A percentile compares a stretch with the other conserved stretches of the same genome.
These are phyloP conservation scores for Forbesichthys papilliferus DNA, from an alignment of 2,113 vertebrate genomes.

Conservation along the genomic window DNA sequence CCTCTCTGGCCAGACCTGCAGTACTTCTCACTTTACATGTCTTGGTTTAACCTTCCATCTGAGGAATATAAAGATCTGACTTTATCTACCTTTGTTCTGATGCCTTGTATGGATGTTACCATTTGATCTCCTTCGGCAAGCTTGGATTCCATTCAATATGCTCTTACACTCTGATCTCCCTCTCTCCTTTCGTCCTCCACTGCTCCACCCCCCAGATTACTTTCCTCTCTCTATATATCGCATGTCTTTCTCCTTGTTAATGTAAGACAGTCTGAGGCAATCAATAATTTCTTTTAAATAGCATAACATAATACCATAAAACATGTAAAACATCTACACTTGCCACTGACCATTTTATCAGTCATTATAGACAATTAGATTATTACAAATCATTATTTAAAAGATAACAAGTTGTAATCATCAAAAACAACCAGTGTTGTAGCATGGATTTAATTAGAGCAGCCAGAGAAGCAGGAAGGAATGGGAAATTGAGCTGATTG, in stretches of 20 bases:
- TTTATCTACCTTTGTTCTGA: constrained; percentile 43
- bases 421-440: constrained; percentile 44
- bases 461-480: constrained; percentile 36
- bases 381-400: no score
- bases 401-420: no score
- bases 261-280: no score
- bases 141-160: constrained; percentile 55
- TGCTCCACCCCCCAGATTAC: constrained; percentile 6
- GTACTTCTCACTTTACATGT: not conserved
- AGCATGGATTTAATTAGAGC: constrained; percentile 73
- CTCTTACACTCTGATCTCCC: constrained; percentile 49
- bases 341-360: no score
- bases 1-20: no score
- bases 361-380: no score
- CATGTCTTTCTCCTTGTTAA: not conserved
- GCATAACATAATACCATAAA: no score
- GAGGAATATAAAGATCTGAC: constrained; percentile 31
- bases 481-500: constrained; percentile 42
- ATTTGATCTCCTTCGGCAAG: constrained; percentile 55
- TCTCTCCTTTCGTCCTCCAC: constrained; percentile 11
- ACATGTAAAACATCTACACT: no score
- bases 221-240: constrained; percentile 2
- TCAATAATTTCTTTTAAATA: no score
- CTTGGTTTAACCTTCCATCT: constrained; percentile 38
- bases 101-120: constrained; percentile 60